Base-by-base conservation (phyloP, 2,797 vertebrate genomes). In the Paguma larvata region DNA sequence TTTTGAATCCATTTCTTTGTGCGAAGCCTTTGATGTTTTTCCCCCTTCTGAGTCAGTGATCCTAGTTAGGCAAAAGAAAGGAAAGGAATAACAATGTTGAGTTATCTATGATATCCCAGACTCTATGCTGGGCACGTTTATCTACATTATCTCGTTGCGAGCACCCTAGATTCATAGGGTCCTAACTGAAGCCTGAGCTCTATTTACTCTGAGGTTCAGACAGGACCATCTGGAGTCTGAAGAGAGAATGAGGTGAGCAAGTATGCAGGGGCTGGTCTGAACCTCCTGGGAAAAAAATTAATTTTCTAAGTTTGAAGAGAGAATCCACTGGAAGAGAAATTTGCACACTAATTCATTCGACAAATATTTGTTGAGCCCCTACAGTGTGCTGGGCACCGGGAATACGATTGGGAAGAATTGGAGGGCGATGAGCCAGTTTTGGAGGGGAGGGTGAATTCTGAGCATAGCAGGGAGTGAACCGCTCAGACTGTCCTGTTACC, bases 1-100 rank as follows among this genome's bases (percentile, higher is more conserved):
- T 95, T 97, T 96, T 92, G 53, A 97, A 89, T 94, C 93, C 70
- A 51, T 79, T 94, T 93, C 94, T 91, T 97, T 96, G 62, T 88
- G 79, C 78, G 62, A 95, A 95, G 23, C 2, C 96, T 97, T 92
- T 93, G 86, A 88, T 96, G 67, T 90, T 63, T 46, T 0, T 7
- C 78, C 53, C 18, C 3, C 77, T 77, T 63, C 72, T 75, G 82
- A 95, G 79, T 56, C 85, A 91, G 94, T 88, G 88, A 77, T 62
- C 62, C 94, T 75, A 79, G 38, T 63, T 63, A 56, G 8, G 77
- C 34, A 63, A 97, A 94, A 84, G 86, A 70, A 94, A 97, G 85
- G 62, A 93, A 67, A 89, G 41, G 46, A 93, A 65, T 56, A 87
- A 86, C 63, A 44, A 3, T 34, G 13, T 79, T 96, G 86, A 53